Conservation (phyloP, 1,140 invertebrate species). For the Venturia canescens region DNA sequence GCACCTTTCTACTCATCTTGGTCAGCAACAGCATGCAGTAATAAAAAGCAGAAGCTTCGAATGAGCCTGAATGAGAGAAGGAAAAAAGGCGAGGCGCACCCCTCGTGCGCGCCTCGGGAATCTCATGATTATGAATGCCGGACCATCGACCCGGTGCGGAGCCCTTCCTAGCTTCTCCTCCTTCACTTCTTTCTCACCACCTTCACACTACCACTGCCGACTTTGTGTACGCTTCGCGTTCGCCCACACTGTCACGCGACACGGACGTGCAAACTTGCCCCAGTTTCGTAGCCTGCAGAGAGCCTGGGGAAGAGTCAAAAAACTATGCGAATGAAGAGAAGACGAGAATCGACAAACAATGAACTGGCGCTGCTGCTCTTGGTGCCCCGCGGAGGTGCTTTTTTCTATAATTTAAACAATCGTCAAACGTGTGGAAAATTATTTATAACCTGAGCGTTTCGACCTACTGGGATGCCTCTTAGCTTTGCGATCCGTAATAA, state of each 20-base stretch:
- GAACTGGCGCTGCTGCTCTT: background rate
- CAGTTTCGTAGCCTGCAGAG: conserved; percentile 49
- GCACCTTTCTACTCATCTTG: background rate
- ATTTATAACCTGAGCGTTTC: background rate
- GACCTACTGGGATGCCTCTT: background rate
- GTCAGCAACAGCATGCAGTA: conserved; percentile 34
- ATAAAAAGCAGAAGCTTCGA: conserved; percentile 5
- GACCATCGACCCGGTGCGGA: conserved; percentile 53
- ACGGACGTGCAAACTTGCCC: conserved; percentile 56
- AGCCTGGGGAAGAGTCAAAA: conserved; percentile 44
- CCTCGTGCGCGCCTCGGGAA: conserved; percentile 40
- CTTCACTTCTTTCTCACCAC: background rate
- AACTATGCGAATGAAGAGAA: conserved; percentile 27
- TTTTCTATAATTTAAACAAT: conserved; percentile 16
- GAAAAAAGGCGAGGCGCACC: conserved; percentile 20
- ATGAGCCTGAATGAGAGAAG: background rate
- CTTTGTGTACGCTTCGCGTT: conserved; percentile 7
- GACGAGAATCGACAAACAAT: conserved; percentile 41
- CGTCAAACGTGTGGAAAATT: background rate
- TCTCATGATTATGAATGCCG: conserved; percentile 58
- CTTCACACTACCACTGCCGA: background rate
- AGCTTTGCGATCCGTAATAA: background rate
- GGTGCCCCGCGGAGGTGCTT: conserved; percentile 51
- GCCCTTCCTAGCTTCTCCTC: conserved; percentile 39
- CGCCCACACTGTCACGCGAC: conserved; percentile 18